These are phyloP conservation scores for Hypomecis punctinalis DNA, from an alignment of 2,888 invertebrate genomes.

Conservation along the genomic window DNA sequence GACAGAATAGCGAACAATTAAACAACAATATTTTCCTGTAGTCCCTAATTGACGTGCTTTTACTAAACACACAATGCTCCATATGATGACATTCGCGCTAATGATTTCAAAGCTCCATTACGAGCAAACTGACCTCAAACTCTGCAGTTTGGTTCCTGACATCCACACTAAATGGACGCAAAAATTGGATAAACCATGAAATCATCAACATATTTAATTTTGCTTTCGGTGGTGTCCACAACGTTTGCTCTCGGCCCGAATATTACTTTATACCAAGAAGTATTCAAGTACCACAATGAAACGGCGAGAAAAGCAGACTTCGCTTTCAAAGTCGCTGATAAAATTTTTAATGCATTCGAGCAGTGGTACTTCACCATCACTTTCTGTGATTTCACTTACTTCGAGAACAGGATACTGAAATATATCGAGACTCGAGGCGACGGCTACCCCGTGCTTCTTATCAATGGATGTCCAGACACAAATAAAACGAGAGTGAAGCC, in stretches of 20 bases:
- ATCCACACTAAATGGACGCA: slow-evolving; percentile 46
- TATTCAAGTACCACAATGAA: slow-evolving; percentile 64
- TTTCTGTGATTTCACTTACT: slow-evolving; percentile 78
- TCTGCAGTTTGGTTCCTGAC: slow-evolving; percentile 54
- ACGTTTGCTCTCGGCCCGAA: slow-evolving; percentile 28
- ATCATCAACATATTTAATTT: slow-evolving; percentile 47
- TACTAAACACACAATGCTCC: slow-evolving; percentile 62
- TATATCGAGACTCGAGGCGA: slow-evolving; percentile 70
- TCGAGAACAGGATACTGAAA: slow-evolving; percentile 76
- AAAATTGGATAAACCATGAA: slow-evolving; percentile 52
- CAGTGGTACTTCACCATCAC: slow-evolving; percentile 79
- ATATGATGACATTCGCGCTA: slow-evolving; percentile 61
- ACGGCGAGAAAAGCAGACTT: slow-evolving; percentile 62
- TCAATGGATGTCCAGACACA: slow-evolving; percentile 68
- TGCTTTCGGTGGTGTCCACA: slow-evolving; percentile 46
- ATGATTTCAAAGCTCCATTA: slow-evolving; percentile 62
- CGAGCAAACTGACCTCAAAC: slow-evolving; percentile 57
- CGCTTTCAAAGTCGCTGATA: slow-evolving; percentile 69
- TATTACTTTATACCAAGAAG: slow-evolving; percentile 57
- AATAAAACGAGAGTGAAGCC: slow-evolving; percentile 68
- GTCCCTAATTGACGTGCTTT: slow-evolving; percentile 75
- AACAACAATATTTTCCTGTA: slow-evolving; percentile 70
- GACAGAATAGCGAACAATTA: slow-evolving; percentile 58
- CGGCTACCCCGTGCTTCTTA: slow-evolving; percentile 73
- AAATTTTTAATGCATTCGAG: slow-evolving; percentile 71